Evolutionary conservation across 2,797 vertebrate species (phyloP), one percentile per base, ranked within the genome.

Genomic region (Gymnodraco acuticeps): DNA sequence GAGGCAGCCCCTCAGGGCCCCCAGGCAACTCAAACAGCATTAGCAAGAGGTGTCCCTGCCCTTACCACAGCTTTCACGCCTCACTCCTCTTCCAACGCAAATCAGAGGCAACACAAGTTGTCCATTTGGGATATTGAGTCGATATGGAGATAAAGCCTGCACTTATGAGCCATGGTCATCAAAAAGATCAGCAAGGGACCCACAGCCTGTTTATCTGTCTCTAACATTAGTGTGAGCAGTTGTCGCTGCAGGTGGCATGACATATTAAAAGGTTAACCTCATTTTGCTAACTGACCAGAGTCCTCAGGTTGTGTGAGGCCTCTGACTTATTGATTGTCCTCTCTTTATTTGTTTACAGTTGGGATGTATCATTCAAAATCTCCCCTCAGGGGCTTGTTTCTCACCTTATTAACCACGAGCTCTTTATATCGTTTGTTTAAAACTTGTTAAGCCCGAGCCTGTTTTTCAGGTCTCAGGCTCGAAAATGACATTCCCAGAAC

Each of bases 111-210:
- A 96, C 96, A 97, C 95, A 94, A 94, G 90, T 96, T 95, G 94
- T 97, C 96, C 96, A 96, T 97, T 96, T 96, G 95, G 96, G 96
- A 95, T 95, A 95, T 92, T 81, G 95, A 95, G 95, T 95, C 92
- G 92, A 95, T 95, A 95, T 93, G 94, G 95, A 96, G 95, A 96
- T 95, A 95, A 96, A 95, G 80, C 91, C 90, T 89, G 95, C 95
- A 95, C 94, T 96, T 94, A 95, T 91, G 92, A 92, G 91, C 87
- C 93, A 82, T 87, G 86, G 94, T 92, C 92, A 88, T 91, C 90
- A 93, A 91, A 93, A 91, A 93, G 92, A 94, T 77, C 92, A 87
- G 92, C 95, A 70, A 88, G 95, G 96, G 95, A 94, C 92, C 70
- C 63, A 80, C 94, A 78, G 94, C 84, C 93, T 92, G 95, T 95